A percentile compares a stretch with the other conserved stretches of the same genome.
phyloP scores from a whole-genome alignment of 2,888 invertebrate genomes.

The Amblyjoppa fuscipennis region DNA sequence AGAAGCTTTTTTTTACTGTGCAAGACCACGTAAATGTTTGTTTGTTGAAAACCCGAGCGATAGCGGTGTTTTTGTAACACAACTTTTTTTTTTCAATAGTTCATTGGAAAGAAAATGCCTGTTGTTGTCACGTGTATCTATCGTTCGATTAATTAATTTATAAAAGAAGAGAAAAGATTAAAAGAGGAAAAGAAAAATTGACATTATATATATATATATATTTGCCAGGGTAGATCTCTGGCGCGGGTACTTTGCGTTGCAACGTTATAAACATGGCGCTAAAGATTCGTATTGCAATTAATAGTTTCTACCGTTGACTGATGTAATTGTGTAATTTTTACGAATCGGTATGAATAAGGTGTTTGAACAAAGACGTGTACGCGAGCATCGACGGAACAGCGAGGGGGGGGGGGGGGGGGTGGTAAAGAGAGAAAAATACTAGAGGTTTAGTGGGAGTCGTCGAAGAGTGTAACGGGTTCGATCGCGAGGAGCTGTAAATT shows the following conservation, averaged over 20 bases:
- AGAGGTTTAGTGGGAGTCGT: constrained; percentile 21
- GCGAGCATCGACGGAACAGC: constrained; percentile 35
- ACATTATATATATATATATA: constrained; percentile 8
- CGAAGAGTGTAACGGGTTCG: constrained; percentile 45
- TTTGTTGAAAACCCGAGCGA: constrained; percentile 25
- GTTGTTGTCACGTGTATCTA: constrained; percentile 41
- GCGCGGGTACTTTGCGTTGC: constrained; percentile 29
- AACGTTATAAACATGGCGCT: constrained; percentile 59
- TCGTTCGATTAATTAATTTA: constrained; percentile 49
- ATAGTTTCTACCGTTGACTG: constrained; percentile 64
- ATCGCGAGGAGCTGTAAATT: constrained; percentile 63
- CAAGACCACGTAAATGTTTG: constrained; percentile 37
- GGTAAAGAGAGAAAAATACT: constrained; percentile 22
- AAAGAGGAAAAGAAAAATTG: background rate
- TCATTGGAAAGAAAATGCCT: constrained; percentile 24
- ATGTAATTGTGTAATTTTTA: constrained; percentile 60
- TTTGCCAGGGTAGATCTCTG: constrained; percentile 35
- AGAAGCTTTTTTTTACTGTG: no score
- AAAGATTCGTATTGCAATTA: constrained; percentile 57
- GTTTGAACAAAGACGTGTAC: constrained; percentile 35
- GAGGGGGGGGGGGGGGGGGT: background rate
- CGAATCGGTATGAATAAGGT: constrained; percentile 28
- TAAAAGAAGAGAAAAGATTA: constrained; percentile 5
- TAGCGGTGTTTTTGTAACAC: constrained; percentile 41
- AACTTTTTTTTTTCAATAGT: constrained; percentile 30